Evolutionary conservation across 2,113 vertebrate genomes (phyloP).

Genomic region (Pseudopodoces humilis): DNA sequence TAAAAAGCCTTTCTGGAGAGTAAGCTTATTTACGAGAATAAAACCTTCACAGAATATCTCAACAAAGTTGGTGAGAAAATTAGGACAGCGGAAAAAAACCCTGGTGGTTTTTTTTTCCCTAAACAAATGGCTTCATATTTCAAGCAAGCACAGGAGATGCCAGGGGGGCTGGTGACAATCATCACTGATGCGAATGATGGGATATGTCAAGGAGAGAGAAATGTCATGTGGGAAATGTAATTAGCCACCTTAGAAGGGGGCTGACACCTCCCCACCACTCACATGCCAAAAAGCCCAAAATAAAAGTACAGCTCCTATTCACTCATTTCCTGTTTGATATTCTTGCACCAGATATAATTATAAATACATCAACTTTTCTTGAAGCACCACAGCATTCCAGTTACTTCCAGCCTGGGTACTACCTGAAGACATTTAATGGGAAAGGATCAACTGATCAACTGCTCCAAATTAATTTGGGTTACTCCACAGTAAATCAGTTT

Average conservation of each 20-base stretch:
- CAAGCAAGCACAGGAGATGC: constrained; percentile 31
- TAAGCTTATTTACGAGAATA: constrained; percentile 21
- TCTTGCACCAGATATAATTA: not conserved
- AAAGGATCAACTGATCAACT: not conserved
- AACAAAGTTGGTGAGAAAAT: constrained; percentile 9
- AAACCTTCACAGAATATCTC: not conserved
- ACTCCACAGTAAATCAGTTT: not conserved
- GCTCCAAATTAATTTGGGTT: not conserved
- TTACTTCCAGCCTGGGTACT: not conserved
- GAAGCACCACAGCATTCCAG: not conserved
- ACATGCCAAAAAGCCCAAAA: not conserved
- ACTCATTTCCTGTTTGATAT: not conserved
- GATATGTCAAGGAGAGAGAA: constrained; percentile 57
- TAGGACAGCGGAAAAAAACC: not conserved
- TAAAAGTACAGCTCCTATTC: not conserved
- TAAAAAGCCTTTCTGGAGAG: not conserved
- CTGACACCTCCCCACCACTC: not conserved
- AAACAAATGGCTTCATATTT: constrained; percentile 53
- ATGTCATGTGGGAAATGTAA: constrained; percentile 60
- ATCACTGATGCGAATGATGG: constrained; percentile 54
- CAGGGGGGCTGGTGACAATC: constrained; percentile 21
- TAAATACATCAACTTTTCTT: not conserved
- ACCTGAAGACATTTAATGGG: not conserved
- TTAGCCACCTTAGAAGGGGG: constrained; percentile 17
- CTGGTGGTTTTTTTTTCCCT: not conserved